phyloP scores from a whole-genome alignment of 2,797 vertebrate genomes.

The Notolabrus celidotus region DNA sequence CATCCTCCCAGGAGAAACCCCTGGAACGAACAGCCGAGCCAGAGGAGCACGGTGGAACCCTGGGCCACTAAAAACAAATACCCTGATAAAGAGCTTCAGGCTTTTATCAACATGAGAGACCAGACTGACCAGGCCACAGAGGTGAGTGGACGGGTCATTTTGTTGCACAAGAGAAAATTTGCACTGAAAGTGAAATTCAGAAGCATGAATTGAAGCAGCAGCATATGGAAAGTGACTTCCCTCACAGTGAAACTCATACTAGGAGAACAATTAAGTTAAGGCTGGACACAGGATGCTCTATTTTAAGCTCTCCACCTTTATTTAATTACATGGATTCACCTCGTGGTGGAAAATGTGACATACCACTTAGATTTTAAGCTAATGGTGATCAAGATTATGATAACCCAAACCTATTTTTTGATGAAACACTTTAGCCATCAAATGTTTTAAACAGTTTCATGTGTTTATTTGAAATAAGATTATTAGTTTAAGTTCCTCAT shows the following conservation, averaged over 20 bases:
- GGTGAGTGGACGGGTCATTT: conserved; percentile 78
- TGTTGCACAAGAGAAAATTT: not conserved
- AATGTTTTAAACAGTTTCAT: not conserved
- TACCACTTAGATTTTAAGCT: not conserved
- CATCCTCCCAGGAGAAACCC: conserved; percentile 79
- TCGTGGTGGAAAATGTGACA: not conserved
- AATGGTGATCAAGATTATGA: no score
- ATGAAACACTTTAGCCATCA: not conserved
- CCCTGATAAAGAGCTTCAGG: conserved; percentile 86
- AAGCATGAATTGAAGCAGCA: no score
- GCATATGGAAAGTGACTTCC: not conserved
- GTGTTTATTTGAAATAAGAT: not conserved
- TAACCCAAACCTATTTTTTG: no score
- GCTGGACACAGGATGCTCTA: not conserved
- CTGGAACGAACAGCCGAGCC: conserved; percentile 53
- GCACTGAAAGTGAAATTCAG: no score
- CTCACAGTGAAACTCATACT: not conserved
- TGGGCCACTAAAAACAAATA: not conserved
- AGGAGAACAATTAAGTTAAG: not conserved
- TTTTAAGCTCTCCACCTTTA: not conserved
- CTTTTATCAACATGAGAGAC: conserved; percentile 90
- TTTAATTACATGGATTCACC: not conserved
- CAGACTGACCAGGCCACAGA: conserved; percentile 91
- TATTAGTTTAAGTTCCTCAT: not conserved
- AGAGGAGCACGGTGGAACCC: not conserved